Percentiles rank a stretch among this genome's conserved stretches.
phyloP scores from a whole-genome alignment of 35 echinoderm and acorn worm species.

The Anneissia japonica region DNA sequence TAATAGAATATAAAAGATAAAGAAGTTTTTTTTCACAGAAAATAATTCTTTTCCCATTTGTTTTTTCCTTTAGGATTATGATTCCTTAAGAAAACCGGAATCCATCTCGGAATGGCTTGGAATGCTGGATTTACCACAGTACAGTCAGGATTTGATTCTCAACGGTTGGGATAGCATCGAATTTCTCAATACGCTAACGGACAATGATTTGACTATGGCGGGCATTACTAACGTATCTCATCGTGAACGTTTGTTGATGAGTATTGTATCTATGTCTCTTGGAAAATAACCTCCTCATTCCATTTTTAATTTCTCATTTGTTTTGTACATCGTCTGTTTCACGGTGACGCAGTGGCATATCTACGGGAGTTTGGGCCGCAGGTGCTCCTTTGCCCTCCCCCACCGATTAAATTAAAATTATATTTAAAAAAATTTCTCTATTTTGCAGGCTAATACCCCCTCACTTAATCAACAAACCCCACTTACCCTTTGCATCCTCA shows the following conservation, averaged over 20 bases:
- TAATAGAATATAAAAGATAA: neutral
- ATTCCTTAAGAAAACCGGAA: constrained; percentile 54
- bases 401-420: too few relatives aligned
- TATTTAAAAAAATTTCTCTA: too few relatives aligned
- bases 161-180: constrained; percentile 89
- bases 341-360: too few relatives aligned
- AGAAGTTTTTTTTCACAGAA: neutral
- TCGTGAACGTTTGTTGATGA: constrained; percentile 61
- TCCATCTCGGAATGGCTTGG: constrained; percentile 84
- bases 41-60: neutral
- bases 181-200: constrained; percentile 52
- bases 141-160: constrained; percentile 57
- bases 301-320: too few relatives aligned
- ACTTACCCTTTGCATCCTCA: too few relatives aligned
- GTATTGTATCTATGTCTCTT: constrained; percentile 8
- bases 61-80: constrained; percentile 61
- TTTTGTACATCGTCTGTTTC: too few relatives aligned
- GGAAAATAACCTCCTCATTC: neutral
- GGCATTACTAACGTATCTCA: constrained; percentile 28
- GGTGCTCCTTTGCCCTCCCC: too few relatives aligned
- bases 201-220: constrained; percentile 56
- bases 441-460: too few relatives aligned
- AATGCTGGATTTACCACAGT: constrained; percentile 79
- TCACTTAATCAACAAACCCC: too few relatives aligned
- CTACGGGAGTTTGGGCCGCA: too few relatives aligned